These are phyloP conservation scores for Coracopsis vasa DNA, from an alignment of 2,113 vertebrate genomes.

Conservation along the genomic window DNA sequence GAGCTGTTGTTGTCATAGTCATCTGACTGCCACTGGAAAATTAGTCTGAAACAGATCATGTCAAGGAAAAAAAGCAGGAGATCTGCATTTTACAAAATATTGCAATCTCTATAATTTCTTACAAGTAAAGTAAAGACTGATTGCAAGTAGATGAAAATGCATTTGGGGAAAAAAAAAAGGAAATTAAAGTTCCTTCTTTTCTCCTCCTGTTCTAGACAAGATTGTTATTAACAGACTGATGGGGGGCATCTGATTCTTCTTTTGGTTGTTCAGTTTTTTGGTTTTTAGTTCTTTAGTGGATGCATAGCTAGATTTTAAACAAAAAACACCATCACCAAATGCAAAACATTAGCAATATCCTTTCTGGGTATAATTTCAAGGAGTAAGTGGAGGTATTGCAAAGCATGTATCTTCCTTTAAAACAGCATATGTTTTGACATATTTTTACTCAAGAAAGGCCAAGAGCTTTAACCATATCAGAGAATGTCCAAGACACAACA, in stretches of 20 bases:
- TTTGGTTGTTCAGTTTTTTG: background rate
- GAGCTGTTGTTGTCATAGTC: background rate
- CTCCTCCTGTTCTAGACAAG: background rate
- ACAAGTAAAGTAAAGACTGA: background rate
- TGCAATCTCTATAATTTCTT: background rate
- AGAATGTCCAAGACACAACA: background rate
- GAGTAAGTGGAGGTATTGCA: background rate
- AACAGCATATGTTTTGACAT: background rate
- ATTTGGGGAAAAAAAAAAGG: background rate
- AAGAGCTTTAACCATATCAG: background rate
- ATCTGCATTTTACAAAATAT: background rate
- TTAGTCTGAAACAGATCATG: background rate
- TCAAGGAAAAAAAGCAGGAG: background rate
- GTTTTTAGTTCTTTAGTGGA: background rate
- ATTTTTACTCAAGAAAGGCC: background rate
- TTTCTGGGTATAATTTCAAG: background rate
- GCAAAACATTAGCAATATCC: background rate
- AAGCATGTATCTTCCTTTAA: background rate
- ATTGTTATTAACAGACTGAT: background rate
- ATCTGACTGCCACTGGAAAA: background rate
- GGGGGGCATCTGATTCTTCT: background rate
- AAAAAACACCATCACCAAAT: background rate
- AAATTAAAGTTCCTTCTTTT: background rate
- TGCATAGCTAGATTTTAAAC: background rate
- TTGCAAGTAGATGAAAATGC: background rate